These are phyloP conservation scores for Dolichotis patagonum DNA, from an alignment of 2,113 vertebrate species.

Conservation along the genomic window DNA sequence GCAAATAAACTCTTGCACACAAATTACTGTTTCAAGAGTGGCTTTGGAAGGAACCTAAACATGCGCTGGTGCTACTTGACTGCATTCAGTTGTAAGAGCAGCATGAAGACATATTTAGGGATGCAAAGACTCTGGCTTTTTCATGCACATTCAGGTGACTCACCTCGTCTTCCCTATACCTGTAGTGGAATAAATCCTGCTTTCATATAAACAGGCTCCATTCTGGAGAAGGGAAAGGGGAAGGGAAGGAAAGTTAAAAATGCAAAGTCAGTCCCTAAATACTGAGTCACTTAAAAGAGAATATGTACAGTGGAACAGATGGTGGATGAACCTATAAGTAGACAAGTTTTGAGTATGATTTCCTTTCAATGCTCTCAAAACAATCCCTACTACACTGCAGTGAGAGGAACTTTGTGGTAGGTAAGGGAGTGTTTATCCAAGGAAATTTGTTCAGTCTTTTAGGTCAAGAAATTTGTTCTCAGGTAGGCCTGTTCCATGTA, in stretches of 20 bases:
- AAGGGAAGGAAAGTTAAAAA: neutral
- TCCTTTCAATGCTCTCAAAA: neutral
- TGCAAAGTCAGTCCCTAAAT: neutral
- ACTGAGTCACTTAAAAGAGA: neutral
- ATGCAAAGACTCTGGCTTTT: neutral
- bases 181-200: neutral
- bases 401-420: neutral
- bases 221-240: neutral
- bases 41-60: neutral
- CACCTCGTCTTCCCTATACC: neutral
- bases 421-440: neutral
- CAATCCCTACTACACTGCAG: accelerated
- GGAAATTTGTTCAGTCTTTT: neutral
- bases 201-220: neutral
- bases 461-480: neutral
- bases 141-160: neutral
- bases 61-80: neutral
- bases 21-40: neutral
- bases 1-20: neutral
- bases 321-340: neutral
- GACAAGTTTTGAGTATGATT: neutral
- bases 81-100: neutral
- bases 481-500: neutral
- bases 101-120: neutral
- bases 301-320: neutral